phyloP scores from a whole-genome alignment of 1,140 invertebrate genomes.

The Saxidomus purpurata region DNA sequence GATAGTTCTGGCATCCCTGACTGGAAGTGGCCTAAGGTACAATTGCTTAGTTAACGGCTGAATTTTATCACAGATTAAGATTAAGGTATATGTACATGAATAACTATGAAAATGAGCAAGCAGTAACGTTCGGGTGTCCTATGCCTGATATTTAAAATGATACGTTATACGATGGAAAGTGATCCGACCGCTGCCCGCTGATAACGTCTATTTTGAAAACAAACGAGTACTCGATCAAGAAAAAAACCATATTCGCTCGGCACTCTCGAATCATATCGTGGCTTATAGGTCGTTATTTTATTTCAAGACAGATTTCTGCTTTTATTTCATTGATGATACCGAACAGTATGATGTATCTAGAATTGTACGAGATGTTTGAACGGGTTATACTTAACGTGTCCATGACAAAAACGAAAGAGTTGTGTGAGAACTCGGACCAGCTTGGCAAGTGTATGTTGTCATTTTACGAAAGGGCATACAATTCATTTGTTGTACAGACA shows the following conservation, averaged over 20 bases:
- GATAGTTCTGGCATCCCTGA: background rate
- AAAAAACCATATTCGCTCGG: background rate
- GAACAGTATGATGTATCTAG: background rate
- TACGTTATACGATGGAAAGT: background rate
- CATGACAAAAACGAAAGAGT: too few relatives aligned
- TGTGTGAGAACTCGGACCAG: too few relatives aligned
- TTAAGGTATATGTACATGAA: background rate
- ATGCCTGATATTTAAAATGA: background rate
- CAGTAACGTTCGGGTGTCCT: background rate
- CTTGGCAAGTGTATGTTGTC: too few relatives aligned
- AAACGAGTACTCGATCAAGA: background rate
- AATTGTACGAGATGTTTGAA: too few relatives aligned
- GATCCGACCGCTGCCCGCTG: background rate
- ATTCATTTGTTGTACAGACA: too few relatives aligned
- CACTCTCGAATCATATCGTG: background rate
- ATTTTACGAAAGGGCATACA: too few relatives aligned
- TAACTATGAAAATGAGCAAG: too few relatives aligned
- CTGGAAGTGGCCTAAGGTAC: background rate
- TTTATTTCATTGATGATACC: conserved; percentile 17
- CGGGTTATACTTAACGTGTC: too few relatives aligned
- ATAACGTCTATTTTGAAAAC: background rate
- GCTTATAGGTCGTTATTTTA: background rate
- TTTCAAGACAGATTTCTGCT: background rate
- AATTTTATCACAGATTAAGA: conserved; percentile 4
- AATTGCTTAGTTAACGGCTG: background rate